These are phyloP conservation scores for Cryptoleucopteryx plumbea DNA, from an alignment of 2,113 vertebrate genomes.

Conservation along the genomic window DNA sequence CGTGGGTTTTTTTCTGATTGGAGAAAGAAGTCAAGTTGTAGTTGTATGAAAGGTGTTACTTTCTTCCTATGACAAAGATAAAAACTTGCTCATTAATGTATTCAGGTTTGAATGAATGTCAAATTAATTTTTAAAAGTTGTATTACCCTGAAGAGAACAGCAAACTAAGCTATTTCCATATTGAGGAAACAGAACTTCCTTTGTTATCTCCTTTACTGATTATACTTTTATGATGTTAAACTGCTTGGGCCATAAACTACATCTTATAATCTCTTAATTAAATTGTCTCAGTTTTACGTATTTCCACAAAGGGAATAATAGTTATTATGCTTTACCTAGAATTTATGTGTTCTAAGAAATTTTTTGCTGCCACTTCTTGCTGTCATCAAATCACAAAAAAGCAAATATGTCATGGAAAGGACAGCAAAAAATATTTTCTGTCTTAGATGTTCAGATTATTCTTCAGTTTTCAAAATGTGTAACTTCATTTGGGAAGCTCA, in stretches of 20 bases:
- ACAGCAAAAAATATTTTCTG: background rate
- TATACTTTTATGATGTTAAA: background rate
- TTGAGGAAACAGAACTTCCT: background rate
- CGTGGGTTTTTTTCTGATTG: background rate
- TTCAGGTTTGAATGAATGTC: background rate
- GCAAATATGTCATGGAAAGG: background rate
- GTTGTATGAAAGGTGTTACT: background rate
- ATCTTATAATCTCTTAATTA: background rate
- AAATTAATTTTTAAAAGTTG: background rate
- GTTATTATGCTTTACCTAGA: background rate
- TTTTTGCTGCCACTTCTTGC: background rate
- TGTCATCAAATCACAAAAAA: background rate
- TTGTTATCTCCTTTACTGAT: background rate
- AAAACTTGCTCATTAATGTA: background rate
- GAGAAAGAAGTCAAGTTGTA: background rate
- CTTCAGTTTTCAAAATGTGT: background rate
- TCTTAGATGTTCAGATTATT: background rate
- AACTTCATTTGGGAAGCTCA: background rate
- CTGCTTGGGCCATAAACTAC: background rate
- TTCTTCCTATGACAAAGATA: background rate
- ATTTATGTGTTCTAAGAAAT: background rate
- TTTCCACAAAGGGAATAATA: background rate
- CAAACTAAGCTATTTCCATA: background rate
- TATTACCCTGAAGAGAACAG: background rate
- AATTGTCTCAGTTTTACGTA: background rate